Evolutionary conservation across 2,113 vertebrate genomes (phyloP), one percentile per base, ranked within the genome.

Genomic region (Mastomys coucha): DNA sequence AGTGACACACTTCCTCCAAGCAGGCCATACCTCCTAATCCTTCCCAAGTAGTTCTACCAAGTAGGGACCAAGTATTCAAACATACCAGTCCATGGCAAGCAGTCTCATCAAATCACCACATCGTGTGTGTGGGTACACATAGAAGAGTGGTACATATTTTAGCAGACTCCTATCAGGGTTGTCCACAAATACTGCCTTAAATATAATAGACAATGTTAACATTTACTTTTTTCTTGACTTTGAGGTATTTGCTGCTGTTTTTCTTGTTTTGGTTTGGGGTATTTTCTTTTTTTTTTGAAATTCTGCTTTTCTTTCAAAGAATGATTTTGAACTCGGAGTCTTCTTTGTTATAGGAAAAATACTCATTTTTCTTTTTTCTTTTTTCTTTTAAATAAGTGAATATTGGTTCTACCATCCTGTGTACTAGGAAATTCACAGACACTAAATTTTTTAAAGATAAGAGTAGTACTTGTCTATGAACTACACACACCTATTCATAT

Each of bases 271-370:
- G 70, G 12, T 81, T 90, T 42, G 39, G 51, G 1, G 69, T 63
- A 4, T 60, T 28, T 17, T 39, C 17, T 45, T 45, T 45, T 45
- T 45, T 90, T 20, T 82, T 88, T 92, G 7, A 89, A 85, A 78
- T 78, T 33, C 7, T 90, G 19, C 69, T 94, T 88, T 26, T n/a
- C 56, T 94, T 93, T 58, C 28, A 69, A 77, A 88, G 69, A 63
- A 77, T 65, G 1, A 77, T 56, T 4, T 89, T 65, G 19, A 90
- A 93, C 22, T 36, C 51, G 28, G 11, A 24, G 12, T 17, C 49
- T 80, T 75, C 28, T 39, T 67, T 20, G 69, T 67, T 91, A 85
- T 42, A 31, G 56, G 1, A 56, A 80, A 33, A 36, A n/a, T 16
- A 45, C 63, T 89, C 28, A 81, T 42, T 49, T 94, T 39, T 53